Base-by-base conservation (phyloP, 2,888 invertebrate species). In the Scaptomyza tumidula region DNA sequence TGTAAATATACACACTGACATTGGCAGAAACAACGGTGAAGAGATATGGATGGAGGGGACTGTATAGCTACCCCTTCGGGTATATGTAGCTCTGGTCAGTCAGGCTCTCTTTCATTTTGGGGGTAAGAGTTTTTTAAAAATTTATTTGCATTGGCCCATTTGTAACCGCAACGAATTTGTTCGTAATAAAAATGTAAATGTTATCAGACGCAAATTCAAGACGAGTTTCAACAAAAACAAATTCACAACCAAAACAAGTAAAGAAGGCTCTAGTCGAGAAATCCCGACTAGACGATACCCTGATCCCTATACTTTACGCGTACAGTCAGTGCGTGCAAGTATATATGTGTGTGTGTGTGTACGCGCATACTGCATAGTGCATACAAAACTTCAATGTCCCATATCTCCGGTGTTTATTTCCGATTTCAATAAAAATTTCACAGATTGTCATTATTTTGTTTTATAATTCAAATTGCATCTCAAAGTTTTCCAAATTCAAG, bases 181-280 rank as follows among this genome's bases (percentile, higher is more conserved):
- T 80, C 85, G 86, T 84, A 86, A 86, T 86, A 88, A 86, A 86
- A 86, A 86, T 86, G 86, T 86, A 88, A 86, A 88, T 86, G 78
- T 68, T 77, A 83, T 71, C 53, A 80, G 84, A 86, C 70, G 78
- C 83, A 80, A 85, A 82, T 80, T 73, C 71, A 85, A 78, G 86
- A 78, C 75, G 71, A 66, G 78, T 78, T 71, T 75, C 48, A 11
- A 60, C 65, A 56, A 48, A 35, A 49, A 56, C 37, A 37, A 57
- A 46, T 54, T 1, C 60, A 55, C 29, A 37, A 43, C 0, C 5
- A 37, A n/a, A n/a, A 5, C 31, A 48, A n/a, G n/a, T n/a, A n/a
- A n/a, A n/a, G n/a, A n/a, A n/a, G n/a, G n/a, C n/a, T n/a, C n/a
- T n/a, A n/a, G n/a, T n/a, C n/a, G n/a, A n/a, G n/a, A n/a, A n/a